phyloP scores from a whole-genome alignment of 1,140 invertebrate species.

The Aphidius ervi region DNA sequence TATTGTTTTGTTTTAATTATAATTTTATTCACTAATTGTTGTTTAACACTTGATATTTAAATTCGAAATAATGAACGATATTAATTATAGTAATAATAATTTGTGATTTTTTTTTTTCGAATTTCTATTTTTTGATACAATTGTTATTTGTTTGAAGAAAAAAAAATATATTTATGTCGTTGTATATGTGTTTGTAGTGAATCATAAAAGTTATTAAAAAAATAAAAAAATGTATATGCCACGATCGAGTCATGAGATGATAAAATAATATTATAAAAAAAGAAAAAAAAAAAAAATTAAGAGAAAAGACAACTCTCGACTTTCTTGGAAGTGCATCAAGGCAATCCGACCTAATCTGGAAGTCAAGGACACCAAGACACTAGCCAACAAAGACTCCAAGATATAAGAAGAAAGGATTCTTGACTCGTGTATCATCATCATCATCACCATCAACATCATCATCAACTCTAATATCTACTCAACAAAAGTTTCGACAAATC shows the following conservation, averaged over 20 bases:
- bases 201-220: too few species aligned
- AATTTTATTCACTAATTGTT: background rate
- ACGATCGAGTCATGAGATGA: background rate
- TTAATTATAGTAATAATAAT: too few species aligned
- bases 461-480: too few species aligned
- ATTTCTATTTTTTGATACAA: background rate
- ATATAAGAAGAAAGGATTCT: too few species aligned
- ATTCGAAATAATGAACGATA: too few species aligned
- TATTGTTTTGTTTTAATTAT: too few species aligned
- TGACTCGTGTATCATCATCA: too few species aligned
- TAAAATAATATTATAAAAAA: background rate
- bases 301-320: slow-evolving; percentile 3
- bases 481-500: too few species aligned
- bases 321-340: slow-evolving; percentile 22
- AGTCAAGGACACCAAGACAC: slow-evolving; percentile 20
- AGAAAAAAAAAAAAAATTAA: slow-evolving; percentile 1
- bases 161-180: background rate
- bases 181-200: background rate
- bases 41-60: background rate
- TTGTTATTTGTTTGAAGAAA: background rate
- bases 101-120: too few species aligned
- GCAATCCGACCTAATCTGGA: slow-evolving; percentile 23
- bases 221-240: too few species aligned
- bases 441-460: too few species aligned
- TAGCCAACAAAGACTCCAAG: slow-evolving; percentile 13